A percentile compares a stretch with the other conserved stretches of the same genome.
These are phyloP conservation scores for Litoditis marina DNA, from an alignment of 2,888 invertebrate species.

Conservation along the genomic window DNA sequence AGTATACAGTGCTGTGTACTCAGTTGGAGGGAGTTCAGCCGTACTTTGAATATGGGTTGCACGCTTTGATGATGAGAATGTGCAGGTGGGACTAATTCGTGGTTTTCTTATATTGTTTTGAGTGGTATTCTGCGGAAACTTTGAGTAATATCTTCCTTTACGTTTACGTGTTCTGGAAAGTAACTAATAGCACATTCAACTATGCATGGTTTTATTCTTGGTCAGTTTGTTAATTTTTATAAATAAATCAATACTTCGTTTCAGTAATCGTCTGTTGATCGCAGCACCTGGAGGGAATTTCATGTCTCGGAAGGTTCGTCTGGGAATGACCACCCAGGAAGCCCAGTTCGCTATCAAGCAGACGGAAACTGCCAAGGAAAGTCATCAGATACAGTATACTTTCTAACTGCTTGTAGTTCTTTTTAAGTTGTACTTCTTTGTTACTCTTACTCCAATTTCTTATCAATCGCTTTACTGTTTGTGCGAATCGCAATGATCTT, in stretches of 20 bases:
- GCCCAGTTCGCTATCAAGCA: constrained; percentile 28
- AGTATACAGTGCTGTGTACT: constrained; percentile 26
- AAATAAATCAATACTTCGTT: not conserved
- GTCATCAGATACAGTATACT: not conserved
- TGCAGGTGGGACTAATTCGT: constrained; percentile 6
- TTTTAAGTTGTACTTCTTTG: not conserved
- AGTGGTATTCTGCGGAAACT: too few species aligned
- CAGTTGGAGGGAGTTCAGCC: constrained; percentile 20
- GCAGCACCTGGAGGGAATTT: constrained; percentile 8
- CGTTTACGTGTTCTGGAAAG: too few species aligned
- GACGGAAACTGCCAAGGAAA: constrained; percentile 7
- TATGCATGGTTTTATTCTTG: too few species aligned
- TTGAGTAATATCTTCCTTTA: too few species aligned
- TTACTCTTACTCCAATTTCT: too few species aligned
- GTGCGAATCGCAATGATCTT: too few species aligned
- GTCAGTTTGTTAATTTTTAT: not conserved
- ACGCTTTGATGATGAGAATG: constrained; percentile 18
- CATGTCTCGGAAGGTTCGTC: constrained; percentile 17
- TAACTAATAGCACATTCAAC: too few species aligned
- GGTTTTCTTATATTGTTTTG: too few species aligned
- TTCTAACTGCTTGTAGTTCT: not conserved
- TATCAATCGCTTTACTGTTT: too few species aligned
- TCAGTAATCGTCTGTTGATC: constrained; percentile 12
- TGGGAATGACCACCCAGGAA: constrained; percentile 32
- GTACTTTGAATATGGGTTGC: constrained; percentile 12